Percentiles rank a stretch among this genome's conserved stretches.
Conservation (phyloP, 2,113 vertebrate genomes). For the Rhinichthys klamathensis region DNA sequence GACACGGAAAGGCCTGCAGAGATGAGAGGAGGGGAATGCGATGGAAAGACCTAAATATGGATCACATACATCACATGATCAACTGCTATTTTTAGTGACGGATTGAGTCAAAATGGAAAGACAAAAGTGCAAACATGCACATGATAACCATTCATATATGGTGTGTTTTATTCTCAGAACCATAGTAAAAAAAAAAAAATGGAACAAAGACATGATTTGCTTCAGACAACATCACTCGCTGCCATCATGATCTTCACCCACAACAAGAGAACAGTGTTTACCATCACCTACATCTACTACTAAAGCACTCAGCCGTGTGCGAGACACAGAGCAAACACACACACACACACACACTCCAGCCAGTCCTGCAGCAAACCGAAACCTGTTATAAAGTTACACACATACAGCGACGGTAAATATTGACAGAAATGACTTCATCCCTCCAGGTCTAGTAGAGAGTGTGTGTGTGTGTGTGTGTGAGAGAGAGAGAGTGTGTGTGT, state of each 20-base stretch:
- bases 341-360: conserved; percentile 10
- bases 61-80: neutral
- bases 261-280: neutral
- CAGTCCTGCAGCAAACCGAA: conserved; percentile 48
- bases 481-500: neutral
- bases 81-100: neutral
- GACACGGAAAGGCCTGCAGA: neutral
- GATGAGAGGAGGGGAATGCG: neutral
- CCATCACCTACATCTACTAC: neutral
- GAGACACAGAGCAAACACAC: conserved; percentile 7
- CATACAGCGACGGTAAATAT: conserved; percentile 52
- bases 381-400: conserved; percentile 42
- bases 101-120: neutral
- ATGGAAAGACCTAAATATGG: neutral
- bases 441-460: conserved; percentile 9
- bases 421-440: conserved; percentile 47
- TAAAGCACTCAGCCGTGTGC: neutral
- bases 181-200: no score
- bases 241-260: neutral
- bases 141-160: neutral
- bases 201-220: neutral
- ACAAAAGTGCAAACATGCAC: neutral
- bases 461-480: conserved; percentile 15
- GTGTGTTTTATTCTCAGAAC: neutral
- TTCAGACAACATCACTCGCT: no score